phyloP scores from a whole-genome alignment of 2,888 invertebrate genomes.

The Drosophila suboccidentalis region DNA sequence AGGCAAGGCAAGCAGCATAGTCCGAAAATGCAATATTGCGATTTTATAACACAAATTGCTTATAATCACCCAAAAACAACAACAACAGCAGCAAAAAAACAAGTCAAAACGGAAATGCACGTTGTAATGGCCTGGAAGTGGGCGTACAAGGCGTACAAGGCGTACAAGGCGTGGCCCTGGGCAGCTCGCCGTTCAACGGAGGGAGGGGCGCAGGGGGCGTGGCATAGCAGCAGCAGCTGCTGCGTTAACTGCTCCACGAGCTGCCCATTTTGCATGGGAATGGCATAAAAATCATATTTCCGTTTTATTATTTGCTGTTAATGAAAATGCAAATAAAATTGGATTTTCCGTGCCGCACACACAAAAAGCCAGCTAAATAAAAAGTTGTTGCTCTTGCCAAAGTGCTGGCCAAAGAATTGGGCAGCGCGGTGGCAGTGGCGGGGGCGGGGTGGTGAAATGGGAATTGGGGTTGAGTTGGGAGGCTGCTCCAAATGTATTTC shows the following conservation, averaged over 20 bases:
- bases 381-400: conserved; percentile 55
- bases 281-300: conserved; percentile 79
- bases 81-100: conserved; percentile 17
- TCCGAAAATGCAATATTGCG: conserved; percentile 76
- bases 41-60: conserved; percentile 78
- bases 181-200: background rate
- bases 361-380: conserved; percentile 68
- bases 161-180: conserved; percentile 15
- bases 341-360: conserved; percentile 70
- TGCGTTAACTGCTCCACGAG: conserved; percentile 48
- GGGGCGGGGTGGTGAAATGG: too few relatives aligned
- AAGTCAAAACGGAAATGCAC: conserved; percentile 69
- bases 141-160: conserved; percentile 34
- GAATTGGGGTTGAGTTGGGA: background rate
- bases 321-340: conserved; percentile 79
- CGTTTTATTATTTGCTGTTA: conserved; percentile 78
- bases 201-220: background rate
- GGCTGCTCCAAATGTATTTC: conserved; percentile 65
- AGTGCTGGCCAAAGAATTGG: background rate
- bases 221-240: conserved; percentile 40
- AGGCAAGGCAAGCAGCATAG: conserved; percentile 15
- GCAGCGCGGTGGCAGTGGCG: too few relatives aligned
- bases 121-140: conserved; percentile 74
- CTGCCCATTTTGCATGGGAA: conserved; percentile 59
- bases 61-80: conserved; percentile 68